phyloP scores from a whole-genome alignment of 2,113 vertebrate species.

The Gadus macrocephalus region DNA sequence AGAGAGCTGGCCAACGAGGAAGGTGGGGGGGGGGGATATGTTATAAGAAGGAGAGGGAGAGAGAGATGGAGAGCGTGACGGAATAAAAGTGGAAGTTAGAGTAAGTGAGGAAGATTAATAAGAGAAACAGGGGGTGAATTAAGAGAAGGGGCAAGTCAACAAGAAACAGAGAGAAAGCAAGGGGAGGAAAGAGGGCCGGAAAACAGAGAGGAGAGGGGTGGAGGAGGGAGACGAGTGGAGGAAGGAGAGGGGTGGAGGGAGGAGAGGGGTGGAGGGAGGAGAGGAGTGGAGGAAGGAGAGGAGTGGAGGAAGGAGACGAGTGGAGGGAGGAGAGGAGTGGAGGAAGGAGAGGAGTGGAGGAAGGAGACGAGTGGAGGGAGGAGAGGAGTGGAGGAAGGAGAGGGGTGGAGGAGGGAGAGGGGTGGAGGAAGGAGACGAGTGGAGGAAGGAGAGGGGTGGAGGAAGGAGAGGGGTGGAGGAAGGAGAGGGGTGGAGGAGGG shows the following conservation, averaged over 20 bases:
- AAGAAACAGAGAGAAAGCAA: not conserved
- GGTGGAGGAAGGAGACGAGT: not conserved
- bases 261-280: not conserved
- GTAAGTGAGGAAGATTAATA: conserved; percentile 7
- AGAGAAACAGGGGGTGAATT: not conserved
- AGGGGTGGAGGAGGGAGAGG: not conserved
- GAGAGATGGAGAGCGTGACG: not conserved
- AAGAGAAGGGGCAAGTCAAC: not conserved
- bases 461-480: too few relatives aligned
- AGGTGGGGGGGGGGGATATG: not conserved
- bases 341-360: not conserved
- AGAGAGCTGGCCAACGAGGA: not conserved
- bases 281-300: not conserved
- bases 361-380: too few relatives aligned
- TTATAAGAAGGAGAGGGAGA: not conserved
- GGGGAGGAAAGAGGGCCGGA: too few relatives aligned
- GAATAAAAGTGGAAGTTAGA: conserved; percentile 2
- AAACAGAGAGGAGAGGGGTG: not conserved
- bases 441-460: too few relatives aligned
- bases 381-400: not conserved
- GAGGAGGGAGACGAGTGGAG: conserved; percentile 11
- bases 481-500: too few relatives aligned
- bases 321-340: not conserved
- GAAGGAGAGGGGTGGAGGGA: not conserved
- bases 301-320: not conserved